Base-by-base conservation (phyloP, 92 coral and sea anemone genomes). In the Diadumene lineata region DNA sequence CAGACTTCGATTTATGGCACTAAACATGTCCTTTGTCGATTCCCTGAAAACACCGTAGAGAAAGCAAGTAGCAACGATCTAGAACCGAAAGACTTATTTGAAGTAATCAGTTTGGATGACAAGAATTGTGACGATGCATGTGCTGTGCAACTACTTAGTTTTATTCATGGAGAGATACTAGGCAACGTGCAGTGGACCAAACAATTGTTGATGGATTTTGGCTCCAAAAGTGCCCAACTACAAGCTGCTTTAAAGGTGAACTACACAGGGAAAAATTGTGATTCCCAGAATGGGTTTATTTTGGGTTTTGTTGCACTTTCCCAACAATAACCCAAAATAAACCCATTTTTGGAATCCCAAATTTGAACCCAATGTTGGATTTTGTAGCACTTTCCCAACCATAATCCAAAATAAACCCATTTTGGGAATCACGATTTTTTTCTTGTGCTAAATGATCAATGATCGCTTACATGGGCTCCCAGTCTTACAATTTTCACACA, bases 161-260 rank as follows among this genome's bases (percentile, higher is more conserved):
- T 73, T 25, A 17, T 73, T 1, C 66, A 44, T 1, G 78, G 78
- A 0, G 27, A 58, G 1, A 31, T 58, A 0, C 44, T 73, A 26
- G 33, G 78, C 50, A 68, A 73, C 9, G 61, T 51, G 63, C 19
- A 50, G 61, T 70, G 61, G 63, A 50, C 33, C 19, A 53, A 56
- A 6, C 62, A 70, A 23, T 17, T 70, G 46, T 43, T 70, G 26
- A 29, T 26, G 10, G 50, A 70, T 19, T 70, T 70, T 19, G 75
- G 75, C 7, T 10, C 43, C 24, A 53, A 51, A 23, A 53, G 50
- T 27, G 75, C 62, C 6, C 46, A 23, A 3, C 51, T 73, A 8
- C 78, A 73, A 50, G 60, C 21, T 24, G 1, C 43, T n/a, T 15
- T 73, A 10, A 73, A 73, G 34, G 78, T 73, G 28, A 50, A 58